A percentile compares a stretch with the other conserved stretches of the same genome.
Evolutionary conservation across 2,888 invertebrate species (phyloP).

Genomic region (Spisula subtruncata): DNA sequence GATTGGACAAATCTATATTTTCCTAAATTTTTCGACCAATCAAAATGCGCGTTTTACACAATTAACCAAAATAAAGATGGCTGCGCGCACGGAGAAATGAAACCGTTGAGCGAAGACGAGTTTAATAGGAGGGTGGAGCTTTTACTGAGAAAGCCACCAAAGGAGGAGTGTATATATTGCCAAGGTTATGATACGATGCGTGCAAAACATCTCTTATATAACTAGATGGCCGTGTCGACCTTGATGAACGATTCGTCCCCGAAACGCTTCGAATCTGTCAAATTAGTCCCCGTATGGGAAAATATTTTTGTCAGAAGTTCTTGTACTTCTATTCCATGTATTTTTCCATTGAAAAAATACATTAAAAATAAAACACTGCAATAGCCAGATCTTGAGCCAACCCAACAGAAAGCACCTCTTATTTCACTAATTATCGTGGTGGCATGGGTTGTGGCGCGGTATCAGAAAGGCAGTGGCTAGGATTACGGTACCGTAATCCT

Average conservation of each 20-base stretch:
- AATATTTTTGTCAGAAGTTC: no score
- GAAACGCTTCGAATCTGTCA: not conserved
- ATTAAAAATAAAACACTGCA: no score
- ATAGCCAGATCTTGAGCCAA: no score
- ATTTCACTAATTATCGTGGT: no score
- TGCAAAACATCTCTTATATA: not conserved
- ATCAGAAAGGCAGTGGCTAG: no score
- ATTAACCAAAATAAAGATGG: constrained; percentile 5
- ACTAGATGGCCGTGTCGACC: not conserved
- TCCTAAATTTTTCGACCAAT: not conserved
- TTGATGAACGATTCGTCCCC: not conserved
- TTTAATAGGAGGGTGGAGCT: not conserved
- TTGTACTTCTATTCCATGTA: no score
- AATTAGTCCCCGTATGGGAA: no score
- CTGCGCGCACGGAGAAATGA: not conserved
- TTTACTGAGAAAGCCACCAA: not conserved
- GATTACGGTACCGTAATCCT: no score
- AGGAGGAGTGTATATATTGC: not conserved
- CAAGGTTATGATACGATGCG: not conserved
- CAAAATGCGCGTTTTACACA: not conserved
- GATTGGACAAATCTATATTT: constrained; percentile 4
- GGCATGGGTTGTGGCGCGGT: no score
- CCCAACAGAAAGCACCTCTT: no score
- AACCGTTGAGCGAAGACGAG: not conserved
- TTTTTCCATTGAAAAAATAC: no score